Evolutionary conservation across 2,113 vertebrate species (phyloP).

Genomic region (Blennius ocellaris): DNA sequence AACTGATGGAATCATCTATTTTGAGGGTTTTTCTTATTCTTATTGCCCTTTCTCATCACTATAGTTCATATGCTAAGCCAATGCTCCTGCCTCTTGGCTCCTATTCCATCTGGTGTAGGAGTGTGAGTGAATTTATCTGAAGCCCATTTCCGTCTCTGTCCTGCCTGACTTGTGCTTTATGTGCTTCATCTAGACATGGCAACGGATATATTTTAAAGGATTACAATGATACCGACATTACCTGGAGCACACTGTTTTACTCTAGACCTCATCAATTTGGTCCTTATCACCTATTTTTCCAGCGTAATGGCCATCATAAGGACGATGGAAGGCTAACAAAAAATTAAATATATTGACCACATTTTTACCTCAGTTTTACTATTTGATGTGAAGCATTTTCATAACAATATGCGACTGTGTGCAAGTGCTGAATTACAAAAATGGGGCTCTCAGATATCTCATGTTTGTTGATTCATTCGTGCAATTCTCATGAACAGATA

Average conservation of each 20-base stretch:
- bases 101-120: neutral
- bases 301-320: no score
- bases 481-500: neutral
- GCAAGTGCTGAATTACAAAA: no score
- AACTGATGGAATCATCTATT: no score
- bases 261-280: no score
- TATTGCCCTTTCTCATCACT: no score
- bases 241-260: no score
- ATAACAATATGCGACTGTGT: neutral
- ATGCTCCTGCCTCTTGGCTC: neutral
- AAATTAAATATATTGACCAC: no score
- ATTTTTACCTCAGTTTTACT: neutral
- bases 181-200: neutral
- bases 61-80: neutral
- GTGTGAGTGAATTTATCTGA: neutral
- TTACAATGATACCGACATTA: neutral
- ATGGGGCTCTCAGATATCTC: neutral
- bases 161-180: neutral
- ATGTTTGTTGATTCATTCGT: conserved; percentile 8
- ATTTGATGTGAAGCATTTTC: neutral
- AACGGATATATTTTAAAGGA: neutral
- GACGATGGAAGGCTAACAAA: no score
- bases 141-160: neutral
- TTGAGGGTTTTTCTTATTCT: no score
- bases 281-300: no score